These are phyloP conservation scores for Diachasma alloeum DNA, from an alignment of 1,140 invertebrate species.

Conservation along the genomic window DNA sequence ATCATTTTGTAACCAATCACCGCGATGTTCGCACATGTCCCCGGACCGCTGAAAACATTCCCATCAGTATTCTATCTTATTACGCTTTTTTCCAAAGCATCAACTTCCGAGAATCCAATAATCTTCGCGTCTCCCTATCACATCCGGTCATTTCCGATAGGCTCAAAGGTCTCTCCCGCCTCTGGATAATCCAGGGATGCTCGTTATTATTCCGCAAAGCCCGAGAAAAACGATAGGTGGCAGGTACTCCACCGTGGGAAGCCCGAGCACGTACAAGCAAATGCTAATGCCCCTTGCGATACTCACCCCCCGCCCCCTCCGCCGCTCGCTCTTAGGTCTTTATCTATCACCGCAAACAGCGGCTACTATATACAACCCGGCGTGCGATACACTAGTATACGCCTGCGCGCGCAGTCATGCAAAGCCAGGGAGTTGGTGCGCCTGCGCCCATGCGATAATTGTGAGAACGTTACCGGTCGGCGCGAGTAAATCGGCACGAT, in stretches of 20 bases:
- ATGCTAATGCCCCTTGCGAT: background rate
- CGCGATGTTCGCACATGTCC: too few relatives aligned
- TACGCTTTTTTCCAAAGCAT: too few relatives aligned
- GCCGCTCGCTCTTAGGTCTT: background rate
- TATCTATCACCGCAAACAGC: background rate
- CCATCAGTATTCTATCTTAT: too few relatives aligned
- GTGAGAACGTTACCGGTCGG: constrained; percentile 11
- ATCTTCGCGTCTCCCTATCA: background rate
- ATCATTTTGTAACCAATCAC: too few relatives aligned
- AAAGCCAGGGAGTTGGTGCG: background rate
- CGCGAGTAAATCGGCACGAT: background rate
- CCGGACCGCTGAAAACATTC: too few relatives aligned
- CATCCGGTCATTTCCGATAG: constrained; percentile 6
- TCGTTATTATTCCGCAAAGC: constrained; percentile 43
- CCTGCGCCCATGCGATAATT: constrained; percentile 15
- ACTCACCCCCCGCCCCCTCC: constrained; percentile 8
- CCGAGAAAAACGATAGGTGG: constrained; percentile 4
- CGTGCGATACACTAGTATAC: background rate
- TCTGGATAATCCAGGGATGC: constrained; percentile 28
- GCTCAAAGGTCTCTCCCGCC: background rate
- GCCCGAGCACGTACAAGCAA: constrained; percentile 15
- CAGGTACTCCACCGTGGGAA: background rate
- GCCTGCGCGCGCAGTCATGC: background rate
- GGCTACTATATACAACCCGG: background rate
- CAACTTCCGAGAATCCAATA: background rate